Base-by-base conservation (phyloP, 1,140 invertebrate genomes). In the Marisa cornuarietis region DNA sequence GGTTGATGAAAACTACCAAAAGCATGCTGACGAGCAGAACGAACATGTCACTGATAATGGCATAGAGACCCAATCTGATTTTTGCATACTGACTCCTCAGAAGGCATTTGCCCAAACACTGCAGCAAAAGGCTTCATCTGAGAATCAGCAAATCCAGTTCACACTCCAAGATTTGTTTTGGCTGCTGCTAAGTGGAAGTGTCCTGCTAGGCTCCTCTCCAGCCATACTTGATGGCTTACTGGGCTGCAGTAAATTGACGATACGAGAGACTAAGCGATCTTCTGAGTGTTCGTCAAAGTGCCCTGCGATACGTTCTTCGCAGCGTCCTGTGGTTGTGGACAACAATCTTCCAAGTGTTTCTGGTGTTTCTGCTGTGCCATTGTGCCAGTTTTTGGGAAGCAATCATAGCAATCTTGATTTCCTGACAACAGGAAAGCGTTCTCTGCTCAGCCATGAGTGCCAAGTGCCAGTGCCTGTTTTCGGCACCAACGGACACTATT, bases 391-490 rank as follows among this genome's bases (percentile, higher is more conserved):
- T n/a, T 20, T 7, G 65, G 22, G 13, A 31, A 65, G 49, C 65
- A 13, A 68, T 18, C 65, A 69, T 51, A 68, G 76, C 22, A 63
- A 77, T 77, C 65, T 77, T 68, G 13, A 20, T 69, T 77, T 77
- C 76, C 76, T 77, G 74, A 65, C 54, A 0, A 54, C 63, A 68
- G 63, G 76, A 77, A 77, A 76, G 74, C 31, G 74, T 76, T 76
- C 74, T 20, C 8, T 22, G 26, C 20, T 18, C 26, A 58, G 65
- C 49, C 11, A 77, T 77, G 63, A 77, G 63, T 20, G 51, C 76
- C 20, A 22, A 51, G 76, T 77, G 76, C 76, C 63, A 68, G 76
- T 77, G 76, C 49, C 76, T 9, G 31, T 77, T 77, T 69, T 77
- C 76, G 18, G 65, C 31, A 51, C 76, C 63, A 69, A 31, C 76